These are phyloP conservation scores for Pedetes capensis DNA, from an alignment of 2,113 vertebrate species.

Conservation along the genomic window DNA sequence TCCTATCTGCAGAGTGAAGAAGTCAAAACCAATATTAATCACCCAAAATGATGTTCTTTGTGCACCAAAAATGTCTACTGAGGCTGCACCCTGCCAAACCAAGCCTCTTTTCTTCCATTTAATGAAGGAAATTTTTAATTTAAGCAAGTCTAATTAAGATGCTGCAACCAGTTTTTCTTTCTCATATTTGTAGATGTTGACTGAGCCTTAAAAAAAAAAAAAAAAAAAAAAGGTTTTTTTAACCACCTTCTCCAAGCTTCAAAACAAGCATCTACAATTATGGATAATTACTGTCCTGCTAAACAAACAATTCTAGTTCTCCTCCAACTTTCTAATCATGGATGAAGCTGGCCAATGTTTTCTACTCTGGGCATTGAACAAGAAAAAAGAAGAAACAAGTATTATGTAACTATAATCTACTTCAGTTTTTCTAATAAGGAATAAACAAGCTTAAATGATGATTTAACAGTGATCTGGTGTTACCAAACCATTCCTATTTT, in stretches of 20 bases:
- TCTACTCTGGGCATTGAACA: conserved; percentile 32
- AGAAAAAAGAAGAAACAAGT: conserved; percentile 25
- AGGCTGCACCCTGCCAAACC: neutral
- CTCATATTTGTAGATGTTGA: conserved; percentile 18
- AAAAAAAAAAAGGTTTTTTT: neutral
- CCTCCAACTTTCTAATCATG: conserved; percentile 34
- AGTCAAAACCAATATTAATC: neutral
- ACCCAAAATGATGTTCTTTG: neutral
- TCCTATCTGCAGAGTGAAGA: neutral
- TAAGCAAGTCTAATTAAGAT: conserved; percentile 4
- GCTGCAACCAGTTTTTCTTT: neutral
- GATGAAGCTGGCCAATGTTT: conserved; percentile 46
- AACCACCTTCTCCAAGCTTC: conserved; percentile 14
- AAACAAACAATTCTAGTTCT: neutral
- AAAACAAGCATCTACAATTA: conserved; percentile 52
- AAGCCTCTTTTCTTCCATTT: neutral
- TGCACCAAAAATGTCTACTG: neutral
- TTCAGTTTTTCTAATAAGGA: conserved; percentile 50
- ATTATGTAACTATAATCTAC: conserved; percentile 63
- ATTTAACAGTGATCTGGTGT: neutral
- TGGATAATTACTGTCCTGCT: neutral
- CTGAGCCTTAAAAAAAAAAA: neutral
- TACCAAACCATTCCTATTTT: neutral
- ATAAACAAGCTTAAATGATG: neutral
- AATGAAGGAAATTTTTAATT: neutral